Evolutionary conservation across 2,888 invertebrate genomes (phyloP), one percentile per base, ranked within the genome.

Genomic region (Panzeria rudis): DNA sequence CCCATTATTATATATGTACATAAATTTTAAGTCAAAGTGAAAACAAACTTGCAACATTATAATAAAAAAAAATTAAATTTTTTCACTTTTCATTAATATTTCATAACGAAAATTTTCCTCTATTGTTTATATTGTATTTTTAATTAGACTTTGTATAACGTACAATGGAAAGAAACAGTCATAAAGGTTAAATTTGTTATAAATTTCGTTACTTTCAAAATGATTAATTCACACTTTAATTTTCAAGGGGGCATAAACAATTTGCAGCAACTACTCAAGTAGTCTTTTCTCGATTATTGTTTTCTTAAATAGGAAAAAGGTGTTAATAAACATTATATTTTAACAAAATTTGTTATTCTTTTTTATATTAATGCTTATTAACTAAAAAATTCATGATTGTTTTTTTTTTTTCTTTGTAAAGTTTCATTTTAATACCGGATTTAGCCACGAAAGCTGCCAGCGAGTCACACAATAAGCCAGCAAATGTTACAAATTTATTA

Each of bases 261-360:
- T 54, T 64, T 64, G 54, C 32, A 61, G 8, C 50, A 32, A 54
- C 64, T 71, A 54, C 54, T 71, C 61, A 44, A 79, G 62, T 54
- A 66, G 66, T n/a, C 38, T 29, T 54, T 29, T 32, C 44, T 44
- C 23, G 20, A 7, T 76, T 66, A n/a, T 44, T 71, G 15, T 61
- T 50, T 23, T 54, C 6, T 47, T 59, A 47, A 56, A 8, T 41
- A 52, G 32, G 23, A 69, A 80, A 79, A 80, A 81, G 75, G 83
- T 79, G 79, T 75, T 84, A 80, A 84, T 75, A 84, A 84, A 84
- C 52, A 84, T 38, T 38, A 38, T 44, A 75, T 76, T 75, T 81
- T 61, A 52, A 32, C 17, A 35, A 64, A 69, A 50, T 35, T 35
- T 41, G 2, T 5, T 32, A 23, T 52, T 56, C 56, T 32, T 32